Evolutionary conservation across 2,797 vertebrate species (phyloP).

Genomic region (Anableps anableps): DNA sequence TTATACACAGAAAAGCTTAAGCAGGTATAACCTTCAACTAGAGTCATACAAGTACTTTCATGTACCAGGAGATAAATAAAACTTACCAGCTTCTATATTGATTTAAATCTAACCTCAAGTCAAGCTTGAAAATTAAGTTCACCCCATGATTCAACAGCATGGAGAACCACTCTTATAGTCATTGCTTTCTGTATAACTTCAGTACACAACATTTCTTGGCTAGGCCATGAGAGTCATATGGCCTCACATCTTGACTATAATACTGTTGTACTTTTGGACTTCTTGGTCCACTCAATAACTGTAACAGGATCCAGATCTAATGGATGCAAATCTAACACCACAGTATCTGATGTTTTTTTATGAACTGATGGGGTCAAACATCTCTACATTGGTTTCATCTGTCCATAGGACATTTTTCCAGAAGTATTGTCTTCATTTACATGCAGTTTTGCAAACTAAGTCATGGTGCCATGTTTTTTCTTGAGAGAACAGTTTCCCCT

Average conservation of each 20-base stretch:
- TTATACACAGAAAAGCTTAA: background rate
- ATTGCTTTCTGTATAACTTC: background rate
- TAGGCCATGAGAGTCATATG: background rate
- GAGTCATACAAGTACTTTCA: background rate
- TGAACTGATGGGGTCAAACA: background rate
- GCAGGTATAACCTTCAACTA: background rate
- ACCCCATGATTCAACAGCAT: background rate
- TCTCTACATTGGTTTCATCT: background rate
- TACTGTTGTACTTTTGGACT: background rate
- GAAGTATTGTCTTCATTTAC: background rate
- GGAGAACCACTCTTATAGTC: background rate
- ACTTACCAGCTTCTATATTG: background rate
- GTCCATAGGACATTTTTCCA: background rate
- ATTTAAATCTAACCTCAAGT: background rate
- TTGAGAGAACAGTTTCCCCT: background rate
- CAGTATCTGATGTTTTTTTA: background rate
- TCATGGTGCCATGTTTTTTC: background rate
- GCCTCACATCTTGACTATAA: background rate
- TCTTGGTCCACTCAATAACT: background rate
- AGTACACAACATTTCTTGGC: background rate
- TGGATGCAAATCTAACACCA: background rate
- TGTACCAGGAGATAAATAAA: background rate
- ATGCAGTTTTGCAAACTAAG: background rate
- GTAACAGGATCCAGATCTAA: background rate
- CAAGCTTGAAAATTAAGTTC: background rate